Conservation (phyloP, 1,140 invertebrate species). For the Panagrolaimus sp. region DNA sequence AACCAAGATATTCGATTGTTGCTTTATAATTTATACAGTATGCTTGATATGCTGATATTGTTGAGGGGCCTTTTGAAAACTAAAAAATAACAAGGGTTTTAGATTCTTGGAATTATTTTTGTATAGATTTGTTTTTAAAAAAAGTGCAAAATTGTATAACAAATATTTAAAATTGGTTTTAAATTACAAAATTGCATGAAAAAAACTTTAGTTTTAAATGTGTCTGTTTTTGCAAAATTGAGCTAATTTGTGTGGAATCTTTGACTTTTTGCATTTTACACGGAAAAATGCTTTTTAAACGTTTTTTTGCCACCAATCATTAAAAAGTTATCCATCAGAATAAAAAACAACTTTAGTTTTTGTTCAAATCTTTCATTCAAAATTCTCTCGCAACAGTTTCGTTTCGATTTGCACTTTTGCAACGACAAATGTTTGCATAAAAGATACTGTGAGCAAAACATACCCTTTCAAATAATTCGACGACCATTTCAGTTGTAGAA, state of each 20-base stretch:
- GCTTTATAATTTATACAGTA: slow-evolving; percentile 49
- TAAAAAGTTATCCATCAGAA: not conserved
- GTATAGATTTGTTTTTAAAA: not conserved
- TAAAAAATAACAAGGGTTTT: slow-evolving; percentile 35
- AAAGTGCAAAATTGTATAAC: not conserved
- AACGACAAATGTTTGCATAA: too few species aligned
- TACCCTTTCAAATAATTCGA: slow-evolving; percentile 66
- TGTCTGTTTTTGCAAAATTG: too few species aligned
- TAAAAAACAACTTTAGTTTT: not conserved
- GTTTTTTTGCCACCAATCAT: not conserved
- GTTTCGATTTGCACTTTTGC: too few species aligned
- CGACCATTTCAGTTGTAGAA: slow-evolving; percentile 63
- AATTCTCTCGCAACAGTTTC: too few species aligned
- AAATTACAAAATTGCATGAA: too few species aligned
- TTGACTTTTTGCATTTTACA: too few species aligned
- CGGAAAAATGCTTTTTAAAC: too few species aligned
- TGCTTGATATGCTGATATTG: slow-evolving; percentile 55
- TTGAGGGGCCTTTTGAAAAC: slow-evolving; percentile 56
- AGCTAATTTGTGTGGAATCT: too few species aligned
- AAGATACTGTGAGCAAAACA: slow-evolving; percentile 21
- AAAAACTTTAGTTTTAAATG: too few species aligned
- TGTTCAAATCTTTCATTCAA: not conserved
- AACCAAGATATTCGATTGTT: slow-evolving; percentile 54
- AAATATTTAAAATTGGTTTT: not conserved
- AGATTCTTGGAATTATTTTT: not conserved